A percentile compares a stretch with the other conserved stretches of the same genome.
These are phyloP conservation scores for Streblospio benedicti DNA, from an alignment of 1,140 invertebrate genomes.

Conservation along the genomic window DNA sequence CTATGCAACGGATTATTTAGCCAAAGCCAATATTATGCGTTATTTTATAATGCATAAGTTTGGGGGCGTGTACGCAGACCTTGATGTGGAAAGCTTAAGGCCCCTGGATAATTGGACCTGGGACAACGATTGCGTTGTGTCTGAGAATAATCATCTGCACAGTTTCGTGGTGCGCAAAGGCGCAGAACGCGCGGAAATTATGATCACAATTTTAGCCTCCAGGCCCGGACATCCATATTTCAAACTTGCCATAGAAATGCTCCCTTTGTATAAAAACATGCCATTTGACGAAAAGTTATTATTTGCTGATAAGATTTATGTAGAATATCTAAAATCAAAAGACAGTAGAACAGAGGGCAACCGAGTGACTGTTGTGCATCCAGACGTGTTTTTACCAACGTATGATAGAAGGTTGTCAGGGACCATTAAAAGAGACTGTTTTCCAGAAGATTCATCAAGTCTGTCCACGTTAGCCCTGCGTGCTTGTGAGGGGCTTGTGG, in stretches of 20 bases:
- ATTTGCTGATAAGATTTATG: neutral
- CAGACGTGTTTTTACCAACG: constrained; percentile 9
- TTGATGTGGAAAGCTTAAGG: constrained; percentile 12
- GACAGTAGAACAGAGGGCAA: neutral
- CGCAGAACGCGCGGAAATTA: neutral
- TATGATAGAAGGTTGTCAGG: constrained; percentile 7
- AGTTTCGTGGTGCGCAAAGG: constrained; percentile 4
- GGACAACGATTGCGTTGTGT: constrained; percentile 7
- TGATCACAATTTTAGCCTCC: constrained; percentile 12
- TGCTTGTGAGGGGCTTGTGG: neutral
- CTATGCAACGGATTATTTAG: constrained; percentile 31
- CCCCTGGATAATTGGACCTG: constrained; percentile 11
- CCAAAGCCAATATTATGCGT: constrained; percentile 18
- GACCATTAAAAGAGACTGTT: constrained; percentile 2
- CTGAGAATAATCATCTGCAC: constrained; percentile 11
- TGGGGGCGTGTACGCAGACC: constrained; percentile 15
- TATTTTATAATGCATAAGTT: constrained; percentile 15
- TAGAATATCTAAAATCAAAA: neutral
- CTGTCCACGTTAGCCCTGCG: neutral
- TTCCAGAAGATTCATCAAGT: neutral
- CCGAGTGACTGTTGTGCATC: neutral
- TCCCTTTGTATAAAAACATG: neutral
- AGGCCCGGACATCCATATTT: constrained; percentile 10
- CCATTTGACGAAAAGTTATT: neutral
- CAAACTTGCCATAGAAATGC: constrained; percentile 2